Percentiles rank a stretch among this genome's conserved stretches.
Evolutionary conservation across 2,888 invertebrate species (phyloP).

Genomic region (Acrocyrtus sp.): DNA sequence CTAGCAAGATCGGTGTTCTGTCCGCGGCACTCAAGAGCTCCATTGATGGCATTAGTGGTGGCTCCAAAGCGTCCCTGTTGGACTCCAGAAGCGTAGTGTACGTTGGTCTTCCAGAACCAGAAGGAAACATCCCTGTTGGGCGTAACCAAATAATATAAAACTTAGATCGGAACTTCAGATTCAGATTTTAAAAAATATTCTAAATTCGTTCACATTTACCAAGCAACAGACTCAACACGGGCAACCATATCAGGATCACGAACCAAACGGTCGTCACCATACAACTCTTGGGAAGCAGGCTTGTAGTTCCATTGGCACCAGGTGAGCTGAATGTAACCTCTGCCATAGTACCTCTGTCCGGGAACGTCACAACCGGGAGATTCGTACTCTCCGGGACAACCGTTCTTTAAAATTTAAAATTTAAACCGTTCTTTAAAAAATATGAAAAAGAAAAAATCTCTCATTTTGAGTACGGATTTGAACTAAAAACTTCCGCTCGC

Average conservation of each 20-base stretch:
- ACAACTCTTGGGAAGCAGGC: conserved; percentile 45
- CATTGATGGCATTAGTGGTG: conserved; percentile 51
- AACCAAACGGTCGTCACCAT: conserved; percentile 45
- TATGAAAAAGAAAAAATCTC: no score
- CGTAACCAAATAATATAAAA: no score
- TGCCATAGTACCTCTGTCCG: conserved; percentile 45
- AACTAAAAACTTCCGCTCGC: no score
- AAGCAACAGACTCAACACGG: conserved; percentile 44
- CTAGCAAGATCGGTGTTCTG: conserved; percentile 10
- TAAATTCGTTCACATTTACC: conserved; percentile 18
- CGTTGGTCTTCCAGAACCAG: conserved; percentile 53
- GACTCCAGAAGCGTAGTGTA: conserved; percentile 34
- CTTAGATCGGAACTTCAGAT: neutral
- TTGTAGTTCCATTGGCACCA: conserved; percentile 61
- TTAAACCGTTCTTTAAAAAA: no score
- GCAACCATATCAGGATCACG: conserved; percentile 53
- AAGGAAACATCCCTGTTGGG: conserved; percentile 46
- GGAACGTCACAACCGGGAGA: conserved; percentile 40
- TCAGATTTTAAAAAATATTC: neutral
- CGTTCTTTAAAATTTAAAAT: no score
- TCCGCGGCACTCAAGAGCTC: conserved; percentile 38
- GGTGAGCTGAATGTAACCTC: conserved; percentile 53
- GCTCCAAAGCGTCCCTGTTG: conserved; percentile 44
- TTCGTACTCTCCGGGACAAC: conserved; percentile 47
- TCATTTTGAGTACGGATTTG: no score